These are phyloP conservation scores for Malurus melanocephalus DNA, from an alignment of 2,113 vertebrate species.

Conservation along the genomic window DNA sequence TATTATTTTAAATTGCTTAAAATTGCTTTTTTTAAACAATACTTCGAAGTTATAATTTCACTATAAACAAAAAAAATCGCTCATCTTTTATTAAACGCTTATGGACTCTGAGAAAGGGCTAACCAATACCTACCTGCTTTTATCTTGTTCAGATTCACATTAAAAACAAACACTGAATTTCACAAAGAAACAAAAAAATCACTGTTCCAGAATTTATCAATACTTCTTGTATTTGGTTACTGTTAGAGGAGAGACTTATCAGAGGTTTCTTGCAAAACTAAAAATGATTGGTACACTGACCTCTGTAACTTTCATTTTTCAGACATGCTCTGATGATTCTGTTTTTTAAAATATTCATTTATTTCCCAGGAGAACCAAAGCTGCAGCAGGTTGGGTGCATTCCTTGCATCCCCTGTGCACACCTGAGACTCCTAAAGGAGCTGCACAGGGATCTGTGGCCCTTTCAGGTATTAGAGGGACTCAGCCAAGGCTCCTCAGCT, in stretches of 20 bases:
- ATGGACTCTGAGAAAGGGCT: background rate
- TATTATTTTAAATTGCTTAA: background rate
- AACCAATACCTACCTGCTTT: background rate
- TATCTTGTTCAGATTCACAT: background rate
- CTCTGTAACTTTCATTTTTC: background rate
- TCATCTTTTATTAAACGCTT: background rate
- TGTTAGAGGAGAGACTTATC: background rate
- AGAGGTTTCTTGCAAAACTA: background rate
- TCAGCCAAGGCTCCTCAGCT: background rate
- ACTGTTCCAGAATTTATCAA: background rate
- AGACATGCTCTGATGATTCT: background rate
- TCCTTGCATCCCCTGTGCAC: background rate
- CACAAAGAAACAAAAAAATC: background rate
- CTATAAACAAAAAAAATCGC: background rate
- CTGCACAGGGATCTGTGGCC: background rate
- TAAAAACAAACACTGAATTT: background rate
- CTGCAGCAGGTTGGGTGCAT: background rate
- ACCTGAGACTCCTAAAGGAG: background rate
- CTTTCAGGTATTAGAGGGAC: background rate
- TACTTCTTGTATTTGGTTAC: background rate
- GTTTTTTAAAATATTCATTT: background rate
- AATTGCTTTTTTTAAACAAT: background rate
- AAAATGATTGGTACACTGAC: background rate
- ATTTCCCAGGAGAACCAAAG: background rate
- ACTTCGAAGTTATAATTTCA: background rate